phyloP scores from a whole-genome alignment of 2,797 vertebrate species.

The Thaleichthys pacificus region DNA sequence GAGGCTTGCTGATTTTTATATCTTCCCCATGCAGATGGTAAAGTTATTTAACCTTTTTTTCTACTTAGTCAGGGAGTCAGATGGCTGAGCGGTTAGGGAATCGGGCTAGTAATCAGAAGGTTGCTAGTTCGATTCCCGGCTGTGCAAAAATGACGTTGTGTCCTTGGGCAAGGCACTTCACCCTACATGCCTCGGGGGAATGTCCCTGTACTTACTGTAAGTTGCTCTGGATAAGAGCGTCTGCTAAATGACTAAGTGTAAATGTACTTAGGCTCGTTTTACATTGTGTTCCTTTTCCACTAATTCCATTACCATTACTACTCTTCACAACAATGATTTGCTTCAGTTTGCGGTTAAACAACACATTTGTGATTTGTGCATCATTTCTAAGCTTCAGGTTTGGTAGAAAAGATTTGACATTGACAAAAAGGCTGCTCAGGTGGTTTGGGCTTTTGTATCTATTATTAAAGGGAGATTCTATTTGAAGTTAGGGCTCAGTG shows the following conservation, averaged over 20 bases:
- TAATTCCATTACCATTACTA: no score
- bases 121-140: no score
- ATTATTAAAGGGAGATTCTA: constrained; percentile 43
- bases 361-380: neutral
- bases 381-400: neutral
- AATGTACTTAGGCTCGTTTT: neutral
- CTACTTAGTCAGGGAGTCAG: no score
- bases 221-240: no score
- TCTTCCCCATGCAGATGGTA: constrained; percentile 53
- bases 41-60: constrained; percentile 54
- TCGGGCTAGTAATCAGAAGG: no score
- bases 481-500: constrained; percentile 11
- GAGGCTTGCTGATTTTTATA: constrained; percentile 64
- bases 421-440: constrained; percentile 21
- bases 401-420: constrained; percentile 17
- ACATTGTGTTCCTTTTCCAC: neutral
- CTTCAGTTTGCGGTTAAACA: neutral
- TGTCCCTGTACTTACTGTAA: no score
- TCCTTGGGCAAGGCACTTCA: no score
- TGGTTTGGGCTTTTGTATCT: constrained; percentile 21
- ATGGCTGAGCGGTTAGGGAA: no score
- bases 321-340: neutral
- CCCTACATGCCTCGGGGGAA: no score
- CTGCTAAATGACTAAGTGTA: no score
- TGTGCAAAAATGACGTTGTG: no score